A percentile compares a stretch with the other conserved stretches of the same genome.
phyloP scores from a whole-genome alignment of 2,888 invertebrate species.

The Himalopsyche anomala region DNA sequence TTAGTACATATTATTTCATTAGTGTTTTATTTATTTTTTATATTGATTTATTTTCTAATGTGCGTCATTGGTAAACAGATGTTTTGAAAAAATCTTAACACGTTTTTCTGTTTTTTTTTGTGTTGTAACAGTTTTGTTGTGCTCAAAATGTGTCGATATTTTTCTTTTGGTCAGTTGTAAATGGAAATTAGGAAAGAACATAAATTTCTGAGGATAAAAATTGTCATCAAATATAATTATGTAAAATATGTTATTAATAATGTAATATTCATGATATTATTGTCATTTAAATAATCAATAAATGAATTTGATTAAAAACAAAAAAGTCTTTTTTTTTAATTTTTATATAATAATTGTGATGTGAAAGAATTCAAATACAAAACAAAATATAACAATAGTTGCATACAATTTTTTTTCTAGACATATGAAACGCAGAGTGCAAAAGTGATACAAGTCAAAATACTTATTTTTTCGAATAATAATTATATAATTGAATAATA shows the following conservation, averaged over 20 bases:
- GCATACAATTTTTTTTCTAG: too few relatives aligned
- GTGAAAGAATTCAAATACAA: background rate
- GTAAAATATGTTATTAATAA: background rate
- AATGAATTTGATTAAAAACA: constrained; percentile 2
- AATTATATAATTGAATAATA: too few relatives aligned
- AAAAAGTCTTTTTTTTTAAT: background rate
- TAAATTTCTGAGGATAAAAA: too few relatives aligned
- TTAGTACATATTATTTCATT: constrained; percentile 5
- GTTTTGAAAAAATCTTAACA: background rate
- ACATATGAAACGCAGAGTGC: too few relatives aligned
- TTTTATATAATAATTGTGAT: background rate
- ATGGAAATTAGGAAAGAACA: too few relatives aligned
- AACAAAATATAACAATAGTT: too few relatives aligned
- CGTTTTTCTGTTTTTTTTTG: background rate
- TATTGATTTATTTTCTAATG: constrained; percentile 40
- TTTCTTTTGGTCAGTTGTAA: background rate
- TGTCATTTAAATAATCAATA: constrained; percentile 26
- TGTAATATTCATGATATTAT: constrained; percentile 4
- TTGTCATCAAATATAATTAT: background rate
- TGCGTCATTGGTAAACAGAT: constrained; percentile 17
- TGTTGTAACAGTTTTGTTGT: background rate
- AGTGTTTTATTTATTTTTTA: constrained; percentile 44
- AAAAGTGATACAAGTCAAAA: too few relatives aligned
- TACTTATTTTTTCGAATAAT: too few relatives aligned
- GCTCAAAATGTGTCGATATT: background rate